Base-by-base conservation (phyloP, 2,113 vertebrate genomes). In the Ramphastos sulfuratus region DNA sequence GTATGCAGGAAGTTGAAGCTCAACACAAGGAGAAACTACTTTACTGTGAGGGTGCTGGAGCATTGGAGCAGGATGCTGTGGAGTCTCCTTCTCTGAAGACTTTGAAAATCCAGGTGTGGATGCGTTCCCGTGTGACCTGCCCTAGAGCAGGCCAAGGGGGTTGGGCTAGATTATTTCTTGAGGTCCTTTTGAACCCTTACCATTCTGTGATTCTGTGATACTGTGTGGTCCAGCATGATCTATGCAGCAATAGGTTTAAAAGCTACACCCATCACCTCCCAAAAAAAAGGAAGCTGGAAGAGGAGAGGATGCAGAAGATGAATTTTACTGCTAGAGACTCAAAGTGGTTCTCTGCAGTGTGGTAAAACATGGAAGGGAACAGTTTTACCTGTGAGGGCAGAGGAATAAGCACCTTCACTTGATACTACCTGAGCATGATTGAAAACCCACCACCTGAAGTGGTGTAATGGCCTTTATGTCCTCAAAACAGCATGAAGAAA, bases 181-280 rank as follows among this genome's bases (percentile, higher is more conserved):
- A 52, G 12, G 23, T 52, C 50, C 13, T 52, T 52, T 52, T 52
- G 50, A 25, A 52, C 23, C 23, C 12, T 23, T 25, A 52, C 25
- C 50, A 52, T 52, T 24, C 50, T 25, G 12, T 52, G 50, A 25
- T 52, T 52, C 23, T 24, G 25, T 52, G 23, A 52, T 52, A 25
- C 50, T 52, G 23, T 52, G 0, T 2, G n/a, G 65, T 31, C 33
- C 55, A 9, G 76, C 2, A 4, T 0, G 1, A 50, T 16, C 82
- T 54, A 14, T 0, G 33, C 42, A 23, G 54, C 1, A 12, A 66
- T 0, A 1, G 24, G 73, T 2, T 1, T 23, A 25, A 10, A 46
- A 42, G 39, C 12, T 27, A 4, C 7, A 18, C 37, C 31, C 59
- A 27, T 0, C 1, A 2, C 17, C 4, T 18, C 31, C 33, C 2